These are phyloP conservation scores for Mixornis gularis DNA, from an alignment of 2,113 vertebrate genomes.

Conservation along the genomic window DNA sequence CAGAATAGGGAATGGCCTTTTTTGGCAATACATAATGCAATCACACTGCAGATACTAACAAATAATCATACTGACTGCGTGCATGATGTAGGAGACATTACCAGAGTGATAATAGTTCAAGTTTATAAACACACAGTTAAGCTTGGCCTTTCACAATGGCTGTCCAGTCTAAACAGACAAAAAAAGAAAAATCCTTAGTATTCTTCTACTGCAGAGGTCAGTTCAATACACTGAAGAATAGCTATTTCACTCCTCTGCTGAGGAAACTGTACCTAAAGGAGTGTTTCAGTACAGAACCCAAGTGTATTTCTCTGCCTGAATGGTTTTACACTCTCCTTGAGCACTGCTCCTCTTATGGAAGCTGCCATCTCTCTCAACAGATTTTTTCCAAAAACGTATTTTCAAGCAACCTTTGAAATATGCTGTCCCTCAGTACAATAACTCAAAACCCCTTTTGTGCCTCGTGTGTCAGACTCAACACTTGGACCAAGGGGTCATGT, in stretches of 20 bases:
- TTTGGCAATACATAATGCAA: not conserved
- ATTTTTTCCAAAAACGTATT: not conserved
- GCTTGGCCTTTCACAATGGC: not conserved
- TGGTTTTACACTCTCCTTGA: not conserved
- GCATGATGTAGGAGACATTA: not conserved
- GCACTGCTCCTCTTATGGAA: not conserved
- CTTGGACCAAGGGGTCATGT: not conserved
- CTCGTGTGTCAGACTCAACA: not conserved
- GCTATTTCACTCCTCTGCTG: not conserved
- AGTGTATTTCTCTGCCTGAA: not conserved
- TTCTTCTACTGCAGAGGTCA: not conserved
- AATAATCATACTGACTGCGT: not conserved
- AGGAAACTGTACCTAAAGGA: not conserved
- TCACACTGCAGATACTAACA: not conserved
- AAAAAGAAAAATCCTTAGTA: not conserved
- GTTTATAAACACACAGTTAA: not conserved
- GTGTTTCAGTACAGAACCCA: not conserved
- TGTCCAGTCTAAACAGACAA: not conserved
- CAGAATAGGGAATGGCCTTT: not conserved
- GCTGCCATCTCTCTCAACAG: not conserved
- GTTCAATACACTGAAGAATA: not conserved
- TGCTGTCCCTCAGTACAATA: not conserved
- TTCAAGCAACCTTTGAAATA: not conserved
- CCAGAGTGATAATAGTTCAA: not conserved
- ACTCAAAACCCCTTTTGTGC: not conserved